phyloP scores from a whole-genome alignment of 2,888 invertebrate genomes.

The Crematogaster levior region DNA sequence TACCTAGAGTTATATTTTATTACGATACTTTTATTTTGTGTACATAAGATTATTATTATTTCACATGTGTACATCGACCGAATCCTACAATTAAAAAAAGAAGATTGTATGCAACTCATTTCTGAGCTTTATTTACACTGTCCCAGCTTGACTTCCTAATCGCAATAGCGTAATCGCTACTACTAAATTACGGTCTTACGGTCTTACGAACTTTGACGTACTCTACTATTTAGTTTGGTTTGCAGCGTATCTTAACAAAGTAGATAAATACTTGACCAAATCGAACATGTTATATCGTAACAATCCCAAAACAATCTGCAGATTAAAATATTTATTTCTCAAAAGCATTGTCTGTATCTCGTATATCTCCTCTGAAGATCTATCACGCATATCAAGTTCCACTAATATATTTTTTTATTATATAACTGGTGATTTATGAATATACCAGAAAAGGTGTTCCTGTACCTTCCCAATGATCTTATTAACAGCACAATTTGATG shows the following conservation, averaged over 20 bases:
- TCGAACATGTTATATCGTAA: neutral
- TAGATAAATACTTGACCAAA: neutral
- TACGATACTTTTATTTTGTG: conserved; percentile 80
- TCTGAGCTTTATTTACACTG: conserved; percentile 83
- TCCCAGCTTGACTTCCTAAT: conserved; percentile 80
- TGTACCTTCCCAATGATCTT: neutral
- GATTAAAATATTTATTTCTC: neutral
- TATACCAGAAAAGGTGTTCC: neutral
- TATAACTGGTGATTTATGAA: conserved; percentile 17
- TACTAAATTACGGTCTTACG: conserved; percentile 65
- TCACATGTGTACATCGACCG: conserved; percentile 81
- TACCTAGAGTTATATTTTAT: conserved; percentile 78
- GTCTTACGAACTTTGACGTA: conserved; percentile 58
- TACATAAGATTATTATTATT: conserved; percentile 81
- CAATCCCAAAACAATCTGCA: neutral
- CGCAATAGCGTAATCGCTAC: conserved; percentile 67
- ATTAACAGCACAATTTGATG: conserved; percentile 32
- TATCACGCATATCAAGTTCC: conserved; percentile 7
- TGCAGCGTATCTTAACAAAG: conserved; percentile 32
- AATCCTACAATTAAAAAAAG: conserved; percentile 83
- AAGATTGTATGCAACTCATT: conserved; percentile 82
- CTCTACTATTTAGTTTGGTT: conserved; percentile 13
- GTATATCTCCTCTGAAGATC: neutral
- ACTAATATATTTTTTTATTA: conserved; percentile 27
- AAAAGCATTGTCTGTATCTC: neutral